Base-by-base conservation (phyloP, 1,140 invertebrate species). In the Drosophila ficusphila region DNA sequence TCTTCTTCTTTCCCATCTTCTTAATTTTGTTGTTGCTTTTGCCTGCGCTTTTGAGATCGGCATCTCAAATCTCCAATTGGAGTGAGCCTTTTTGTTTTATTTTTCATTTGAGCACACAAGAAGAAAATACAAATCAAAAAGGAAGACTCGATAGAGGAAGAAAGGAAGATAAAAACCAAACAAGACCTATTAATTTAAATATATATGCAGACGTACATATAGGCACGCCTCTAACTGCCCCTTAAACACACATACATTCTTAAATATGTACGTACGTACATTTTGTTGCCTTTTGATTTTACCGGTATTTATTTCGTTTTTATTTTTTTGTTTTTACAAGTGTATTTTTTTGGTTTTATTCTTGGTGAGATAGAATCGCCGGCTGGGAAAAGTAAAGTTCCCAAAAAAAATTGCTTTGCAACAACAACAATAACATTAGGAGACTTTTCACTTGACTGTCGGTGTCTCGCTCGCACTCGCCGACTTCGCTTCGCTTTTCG, bases 381-480 rank as follows among this genome's bases (percentile, higher is more conserved):
- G 60, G 60, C 19, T 64, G 60, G 9, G 16, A 39, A 38, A 34
- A 46, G 44, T 42, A 56, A 44, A 23, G n/a, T 47, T 48, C 31
- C 18, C n/a, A 33, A 42, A 31, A 46, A 46, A 61, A 51, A 29
- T 41, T 54, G 39, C 16, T 41, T n/a, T n/a, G 61, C 62, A 67
- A 64, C 36, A 64, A 51, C 49, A 61, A 54, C 33, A 33, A 51
- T 58, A 44, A 41, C 36, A 71, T 36, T 41, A 62, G 39, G 38
- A 12, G 27, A 69, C 76, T 82, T 72, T 81, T 58, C 60, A 76
- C 78, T 71, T 49, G 57, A 39, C n/a, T 58, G 61, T 34, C 64
- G 48, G 39, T 38, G 12, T 68, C 60, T 57, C 54, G 34, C 51
- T 77, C 47, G 25, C 69, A 62, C 68, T 58, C 70, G 65, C 71